These are phyloP conservation scores for Hippocampus zosterae DNA, from an alignment of 2,113 vertebrate species.

Conservation along the genomic window DNA sequence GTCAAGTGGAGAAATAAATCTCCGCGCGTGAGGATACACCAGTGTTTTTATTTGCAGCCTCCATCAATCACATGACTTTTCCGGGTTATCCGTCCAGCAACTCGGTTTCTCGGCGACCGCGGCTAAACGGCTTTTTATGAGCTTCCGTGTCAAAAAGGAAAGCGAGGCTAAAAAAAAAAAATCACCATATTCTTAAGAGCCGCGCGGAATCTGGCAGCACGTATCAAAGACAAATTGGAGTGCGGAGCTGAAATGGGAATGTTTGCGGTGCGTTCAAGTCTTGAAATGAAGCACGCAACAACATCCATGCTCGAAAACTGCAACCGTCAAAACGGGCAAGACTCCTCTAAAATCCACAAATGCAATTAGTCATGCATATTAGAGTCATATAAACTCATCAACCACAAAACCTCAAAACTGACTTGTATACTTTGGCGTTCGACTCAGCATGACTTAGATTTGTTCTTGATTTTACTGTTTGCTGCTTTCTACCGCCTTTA, in stretches of 20 bases:
- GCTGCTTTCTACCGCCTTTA: no score
- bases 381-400: not conserved
- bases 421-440: no score
- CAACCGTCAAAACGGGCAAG: not conserved
- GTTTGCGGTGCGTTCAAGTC: not conserved
- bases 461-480: no score
- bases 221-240: constrained; percentile 1
- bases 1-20: constrained; percentile 9
- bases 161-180: not conserved
- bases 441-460: no score
- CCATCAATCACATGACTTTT: not conserved
- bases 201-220: not conserved
- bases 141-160: not conserved
- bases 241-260: not conserved
- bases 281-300: constrained; percentile 1
- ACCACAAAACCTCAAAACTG: no score
- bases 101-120: not conserved
- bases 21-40: not conserved
- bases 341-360: not conserved
- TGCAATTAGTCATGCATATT: not conserved
- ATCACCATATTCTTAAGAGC: constrained; percentile 1
- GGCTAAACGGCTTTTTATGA: not conserved
- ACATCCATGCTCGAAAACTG: not conserved
- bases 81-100: not conserved
- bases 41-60: not conserved